Conservation (phyloP, 2,888 invertebrate species). For the Ferrisia virgata region DNA sequence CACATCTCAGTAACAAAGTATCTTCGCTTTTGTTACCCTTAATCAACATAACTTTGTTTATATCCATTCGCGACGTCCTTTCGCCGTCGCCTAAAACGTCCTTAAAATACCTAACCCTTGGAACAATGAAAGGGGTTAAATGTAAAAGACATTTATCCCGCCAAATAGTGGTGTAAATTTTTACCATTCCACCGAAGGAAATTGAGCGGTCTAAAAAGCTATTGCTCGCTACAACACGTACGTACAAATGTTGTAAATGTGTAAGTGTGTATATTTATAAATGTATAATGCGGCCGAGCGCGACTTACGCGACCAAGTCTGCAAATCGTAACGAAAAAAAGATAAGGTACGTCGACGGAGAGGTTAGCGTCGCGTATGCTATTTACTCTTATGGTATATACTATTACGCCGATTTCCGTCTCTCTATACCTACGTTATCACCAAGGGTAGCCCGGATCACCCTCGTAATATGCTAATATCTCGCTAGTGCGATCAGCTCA, state of each 20-base stretch:
- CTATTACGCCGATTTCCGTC: not conserved
- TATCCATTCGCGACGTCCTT: constrained; percentile 28
- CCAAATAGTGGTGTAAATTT: constrained; percentile 29
- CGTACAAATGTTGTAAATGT: not conserved
- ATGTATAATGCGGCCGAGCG: not conserved
- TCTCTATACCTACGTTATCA: not conserved
- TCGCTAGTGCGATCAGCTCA: not conserved
- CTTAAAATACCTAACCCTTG: constrained; percentile 30
- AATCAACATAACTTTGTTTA: constrained; percentile 38
- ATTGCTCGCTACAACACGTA: not conserved
- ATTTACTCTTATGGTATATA: too few relatives aligned
- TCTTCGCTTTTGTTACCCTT: constrained; percentile 31
- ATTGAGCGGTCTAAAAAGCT: constrained; percentile 12
- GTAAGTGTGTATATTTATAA: too few relatives aligned
- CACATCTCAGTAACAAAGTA: constrained; percentile 34
- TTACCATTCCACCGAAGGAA: not conserved
- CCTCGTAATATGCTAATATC: constrained; percentile 17
- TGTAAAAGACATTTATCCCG: constrained; percentile 27
- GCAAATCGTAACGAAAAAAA: not conserved
- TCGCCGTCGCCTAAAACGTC: constrained; percentile 8
- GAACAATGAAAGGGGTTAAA: constrained; percentile 34
- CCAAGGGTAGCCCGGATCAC: not conserved
- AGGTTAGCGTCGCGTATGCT: not conserved
- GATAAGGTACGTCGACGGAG: not conserved
- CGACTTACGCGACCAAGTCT: not conserved